A percentile compares a stretch with the other conserved stretches of the same genome.
Evolutionary conservation across 2,113 vertebrate species (phyloP).

Genomic region (Phalacrocorax carbo): DNA sequence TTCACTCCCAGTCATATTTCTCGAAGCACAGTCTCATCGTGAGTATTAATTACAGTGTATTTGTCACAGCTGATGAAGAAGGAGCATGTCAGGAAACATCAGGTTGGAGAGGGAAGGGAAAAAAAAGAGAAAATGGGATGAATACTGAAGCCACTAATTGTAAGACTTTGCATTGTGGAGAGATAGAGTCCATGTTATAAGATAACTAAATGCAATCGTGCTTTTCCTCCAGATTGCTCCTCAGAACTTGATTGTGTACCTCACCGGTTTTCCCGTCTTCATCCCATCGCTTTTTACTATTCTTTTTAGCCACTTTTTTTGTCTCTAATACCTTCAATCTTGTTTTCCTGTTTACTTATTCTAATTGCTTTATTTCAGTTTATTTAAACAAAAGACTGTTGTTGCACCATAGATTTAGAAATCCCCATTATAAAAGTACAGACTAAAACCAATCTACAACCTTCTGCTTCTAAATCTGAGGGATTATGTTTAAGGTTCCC

Average conservation of each 20-base stretch:
- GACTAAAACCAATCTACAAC: not conserved
- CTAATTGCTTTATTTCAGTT: not conserved
- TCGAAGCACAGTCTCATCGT: not conserved
- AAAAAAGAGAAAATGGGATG: not conserved
- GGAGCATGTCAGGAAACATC: not conserved
- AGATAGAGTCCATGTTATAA: not conserved
- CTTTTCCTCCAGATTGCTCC: not conserved
- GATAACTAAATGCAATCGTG: not conserved
- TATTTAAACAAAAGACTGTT: not conserved
- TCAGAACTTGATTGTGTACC: not conserved
- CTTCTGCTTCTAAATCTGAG: not conserved
- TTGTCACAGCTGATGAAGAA: not conserved
- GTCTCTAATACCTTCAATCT: not conserved
- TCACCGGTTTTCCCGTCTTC: not conserved
- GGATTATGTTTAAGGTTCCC: not conserved
- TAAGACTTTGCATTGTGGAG: accelerated
- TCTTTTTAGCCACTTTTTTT: not conserved
- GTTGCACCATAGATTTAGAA: not conserved
- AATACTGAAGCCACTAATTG: not conserved
- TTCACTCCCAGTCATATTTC: not conserved
- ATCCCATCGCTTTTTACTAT: not conserved
- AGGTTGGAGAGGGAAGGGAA: not conserved
- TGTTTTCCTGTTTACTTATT: not conserved
- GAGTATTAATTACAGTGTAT: not conserved
- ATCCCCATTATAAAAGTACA: not conserved